Evolutionary conservation across 2,888 invertebrate species (phyloP), one percentile per base, ranked within the genome.

Genomic region (Dusona sp.): DNA sequence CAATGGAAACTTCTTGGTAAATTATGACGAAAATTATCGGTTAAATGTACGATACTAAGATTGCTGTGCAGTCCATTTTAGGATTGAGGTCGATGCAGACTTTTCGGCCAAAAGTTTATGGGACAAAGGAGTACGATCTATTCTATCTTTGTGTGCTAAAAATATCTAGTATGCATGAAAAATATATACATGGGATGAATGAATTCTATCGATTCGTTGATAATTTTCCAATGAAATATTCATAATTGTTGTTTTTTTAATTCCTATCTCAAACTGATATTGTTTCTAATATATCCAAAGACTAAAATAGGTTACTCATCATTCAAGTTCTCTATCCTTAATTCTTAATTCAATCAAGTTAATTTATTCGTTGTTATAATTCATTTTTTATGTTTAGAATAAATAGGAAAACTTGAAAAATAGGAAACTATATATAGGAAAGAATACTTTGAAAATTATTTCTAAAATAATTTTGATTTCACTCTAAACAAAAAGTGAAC

Each of bases 11-110:
- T 67, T 42, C 25, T 51, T 73, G 51, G 25, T 54, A 2, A 13
- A 54, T 54, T 8, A 42, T 22, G 48, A 54, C n/a, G 42, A 54
- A 51, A 67, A 36, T 61, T 48, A 75, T 82, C 38, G 68, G 9
- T 42, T 42, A 75, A 82, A 8, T 48, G 13, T 7, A 19, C n/a
- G 42, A 57, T 45, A 25, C 22, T 22, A 13, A 68, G 45, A 65
- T 54, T 25, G 11, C 25, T 16, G 4, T 25, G 13, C 57, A 3
- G 11, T 57, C 57, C 36, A n/a, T n/a, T 54, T 4, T 75, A 19
- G 33, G 25, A 25, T 64, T 25, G 33, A 57, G 74, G 42, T 29
- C 48, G 38, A 22, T 7, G 3, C 19, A 51, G 22, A 38, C 51
- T 73, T 67, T 38, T 11, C 1, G n/a, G 54, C 54, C 13, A 29